Evolutionary conservation across 2,888 invertebrate species (phyloP).

Genomic region (Cremastobaeus sp.): DNA sequence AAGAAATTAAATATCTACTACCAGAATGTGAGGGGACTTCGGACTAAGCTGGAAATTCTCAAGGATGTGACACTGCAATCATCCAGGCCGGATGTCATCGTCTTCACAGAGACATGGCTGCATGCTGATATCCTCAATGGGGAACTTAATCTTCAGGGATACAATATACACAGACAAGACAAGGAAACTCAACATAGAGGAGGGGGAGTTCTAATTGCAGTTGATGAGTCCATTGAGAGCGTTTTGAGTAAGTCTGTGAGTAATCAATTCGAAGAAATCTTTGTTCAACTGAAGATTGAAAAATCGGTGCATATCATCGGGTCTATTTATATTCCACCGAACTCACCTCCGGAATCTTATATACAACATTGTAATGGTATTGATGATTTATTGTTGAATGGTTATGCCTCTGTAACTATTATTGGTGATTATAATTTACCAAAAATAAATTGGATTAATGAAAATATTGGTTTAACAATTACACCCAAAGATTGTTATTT

Average conservation of each 20-base stretch:
- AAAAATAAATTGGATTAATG: constrained; percentile 9
- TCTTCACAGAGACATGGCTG: constrained; percentile 39
- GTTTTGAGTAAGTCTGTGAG: neutral
- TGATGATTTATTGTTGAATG: neutral
- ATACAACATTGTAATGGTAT: constrained; percentile 2
- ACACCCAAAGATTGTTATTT: neutral
- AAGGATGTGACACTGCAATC: neutral
- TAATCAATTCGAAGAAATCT: neutral
- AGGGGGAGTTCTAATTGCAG: constrained; percentile 32
- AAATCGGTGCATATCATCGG: neutral
- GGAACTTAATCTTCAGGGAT: constrained; percentile 11
- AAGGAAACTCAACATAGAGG: constrained; percentile 7
- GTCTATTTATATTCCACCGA: constrained; percentile 18
- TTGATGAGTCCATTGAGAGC: neutral
- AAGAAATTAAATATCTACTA: too few relatives aligned
- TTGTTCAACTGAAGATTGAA: neutral
- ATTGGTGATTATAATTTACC: constrained; percentile 13
- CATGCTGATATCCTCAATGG: constrained; percentile 22
- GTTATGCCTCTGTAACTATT: neutral
- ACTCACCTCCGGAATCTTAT: neutral
- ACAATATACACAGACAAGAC: constrained; percentile 14
- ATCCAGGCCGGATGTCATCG: constrained; percentile 4
- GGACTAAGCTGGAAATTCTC: constrained; percentile 6
- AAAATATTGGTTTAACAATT: neutral
- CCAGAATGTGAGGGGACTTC: constrained; percentile 20